phyloP scores from a whole-genome alignment of 2,113 vertebrate genomes.

The Podarcis cretensis region DNA sequence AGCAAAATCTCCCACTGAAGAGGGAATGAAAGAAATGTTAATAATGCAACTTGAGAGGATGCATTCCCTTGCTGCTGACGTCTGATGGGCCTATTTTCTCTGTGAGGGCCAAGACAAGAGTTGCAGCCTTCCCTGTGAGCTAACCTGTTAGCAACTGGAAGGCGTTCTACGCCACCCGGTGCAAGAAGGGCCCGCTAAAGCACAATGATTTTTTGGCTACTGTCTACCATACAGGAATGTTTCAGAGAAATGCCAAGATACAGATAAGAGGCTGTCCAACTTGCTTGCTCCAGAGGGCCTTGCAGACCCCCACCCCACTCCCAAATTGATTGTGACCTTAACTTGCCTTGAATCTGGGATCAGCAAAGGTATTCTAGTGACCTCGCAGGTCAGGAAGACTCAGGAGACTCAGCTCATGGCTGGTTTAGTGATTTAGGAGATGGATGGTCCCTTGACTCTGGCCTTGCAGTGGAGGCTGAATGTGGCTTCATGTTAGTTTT shows the following conservation, averaged over 20 bases:
- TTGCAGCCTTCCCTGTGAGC: background rate
- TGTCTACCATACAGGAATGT: background rate
- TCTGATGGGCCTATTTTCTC: background rate
- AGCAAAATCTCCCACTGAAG: background rate
- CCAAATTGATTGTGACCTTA: background rate
- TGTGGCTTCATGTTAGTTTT: too few species aligned
- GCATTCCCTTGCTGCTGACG: background rate
- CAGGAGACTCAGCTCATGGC: too few species aligned
- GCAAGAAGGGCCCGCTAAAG: background rate
- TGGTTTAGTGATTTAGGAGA: too few species aligned
- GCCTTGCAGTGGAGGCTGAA: too few species aligned
- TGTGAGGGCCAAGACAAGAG: background rate
- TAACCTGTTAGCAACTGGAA: background rate
- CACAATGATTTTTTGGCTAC: background rate
- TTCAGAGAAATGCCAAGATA: background rate
- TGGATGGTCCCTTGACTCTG: too few species aligned
- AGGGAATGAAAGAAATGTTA: constrained; percentile 4
- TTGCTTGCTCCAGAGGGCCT: background rate
- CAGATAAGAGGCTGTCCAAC: background rate
- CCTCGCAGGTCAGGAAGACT: background rate
- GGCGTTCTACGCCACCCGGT: background rate
- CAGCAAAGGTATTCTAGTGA: background rate
- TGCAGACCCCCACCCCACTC: background rate
- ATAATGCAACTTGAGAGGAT: background rate
- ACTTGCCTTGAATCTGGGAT: background rate